Evolutionary conservation across 2,888 invertebrate species (phyloP).

Genomic region (Halocaridina rubra): DNA sequence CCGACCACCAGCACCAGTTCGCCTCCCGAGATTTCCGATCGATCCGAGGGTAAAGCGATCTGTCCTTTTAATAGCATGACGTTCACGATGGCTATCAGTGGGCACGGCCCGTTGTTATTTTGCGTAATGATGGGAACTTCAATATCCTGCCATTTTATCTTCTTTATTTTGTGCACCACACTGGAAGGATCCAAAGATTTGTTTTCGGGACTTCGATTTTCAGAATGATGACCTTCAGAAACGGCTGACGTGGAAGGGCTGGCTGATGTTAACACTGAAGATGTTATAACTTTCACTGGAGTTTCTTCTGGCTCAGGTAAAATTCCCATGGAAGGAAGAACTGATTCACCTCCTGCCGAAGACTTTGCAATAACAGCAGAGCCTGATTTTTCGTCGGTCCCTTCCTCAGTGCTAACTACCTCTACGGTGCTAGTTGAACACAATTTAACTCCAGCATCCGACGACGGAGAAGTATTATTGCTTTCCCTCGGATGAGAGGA

Average conservation of each 20-base stretch:
- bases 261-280: too few relatives aligned
- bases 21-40: slow-evolving; percentile 70
- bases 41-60: slow-evolving; percentile 65
- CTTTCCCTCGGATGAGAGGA: too few relatives aligned
- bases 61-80: slow-evolving; percentile 70
- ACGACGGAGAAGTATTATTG: too few relatives aligned
- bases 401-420: too few relatives aligned
- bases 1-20: slow-evolving; percentile 71
- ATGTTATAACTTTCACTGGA: neutral
- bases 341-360: slow-evolving; percentile 40
- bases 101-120: slow-evolving; percentile 75
- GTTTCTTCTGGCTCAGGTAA: slow-evolving; percentile 33
- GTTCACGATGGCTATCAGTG: slow-evolving; percentile 73
- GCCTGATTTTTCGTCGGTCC: too few relatives aligned
- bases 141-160: slow-evolving; percentile 69
- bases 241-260: neutral
- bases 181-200: slow-evolving; percentile 45
- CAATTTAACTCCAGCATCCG: too few relatives aligned
- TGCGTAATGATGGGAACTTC: slow-evolving; percentile 72
- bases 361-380: too few relatives aligned
- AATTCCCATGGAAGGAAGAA: slow-evolving; percentile 52
- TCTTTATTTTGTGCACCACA: slow-evolving; percentile 71
- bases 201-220: slow-evolving; percentile 21
- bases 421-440: too few relatives aligned
- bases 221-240: neutral